Base-by-base conservation (phyloP, 2,888 invertebrate genomes). In the Drosophila eohydei region DNA sequence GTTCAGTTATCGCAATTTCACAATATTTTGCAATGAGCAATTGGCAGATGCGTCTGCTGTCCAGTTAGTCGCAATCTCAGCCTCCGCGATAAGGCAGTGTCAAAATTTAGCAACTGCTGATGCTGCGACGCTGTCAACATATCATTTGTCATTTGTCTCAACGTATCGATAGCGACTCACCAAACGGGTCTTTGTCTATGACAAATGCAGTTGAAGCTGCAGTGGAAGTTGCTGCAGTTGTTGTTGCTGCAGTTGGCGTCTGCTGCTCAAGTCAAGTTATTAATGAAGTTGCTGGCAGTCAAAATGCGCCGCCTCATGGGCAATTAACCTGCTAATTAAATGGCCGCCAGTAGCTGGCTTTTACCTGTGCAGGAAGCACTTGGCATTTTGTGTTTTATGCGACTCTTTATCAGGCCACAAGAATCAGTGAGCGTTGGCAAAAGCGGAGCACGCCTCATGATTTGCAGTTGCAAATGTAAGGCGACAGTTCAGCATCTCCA, bases 291-390 rank as follows among this genome's bases (percentile, higher is more conserved):
- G 84, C 84, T 74, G 65, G 58, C 69, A 73, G 74, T 79, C 84
- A 71, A 75, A 79, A 43, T 57, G 70, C 16, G 74, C 81, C 70
- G 77, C 72, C 87, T 74, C 69, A 74, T 74, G 87, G 89, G 73
- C 89, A 85, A 86, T 88, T 85, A 84, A 85, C 81, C 83, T 38
- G 86, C 83, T 84, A 84, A 88, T 84, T 84, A 84, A 84, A 84
- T 80, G 84, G 60, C 62, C 71, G 71, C 61, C 80, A 64, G 88
- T 84, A 74, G 80, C 87, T 51, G 44, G 12, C 40, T 44, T 14
- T 30, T 41, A 26, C 7, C 9, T 26, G 30, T 74, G 75, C 88
- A 88, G 83, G 82, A 81, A 83, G 83, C 88, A 62, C 74, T 73
- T 75, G 78, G 75, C 74, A 57, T 72, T 77, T 82, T 81, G 84